Conservation (phyloP, 2,888 invertebrate species). For the Torymus tubicola region DNA sequence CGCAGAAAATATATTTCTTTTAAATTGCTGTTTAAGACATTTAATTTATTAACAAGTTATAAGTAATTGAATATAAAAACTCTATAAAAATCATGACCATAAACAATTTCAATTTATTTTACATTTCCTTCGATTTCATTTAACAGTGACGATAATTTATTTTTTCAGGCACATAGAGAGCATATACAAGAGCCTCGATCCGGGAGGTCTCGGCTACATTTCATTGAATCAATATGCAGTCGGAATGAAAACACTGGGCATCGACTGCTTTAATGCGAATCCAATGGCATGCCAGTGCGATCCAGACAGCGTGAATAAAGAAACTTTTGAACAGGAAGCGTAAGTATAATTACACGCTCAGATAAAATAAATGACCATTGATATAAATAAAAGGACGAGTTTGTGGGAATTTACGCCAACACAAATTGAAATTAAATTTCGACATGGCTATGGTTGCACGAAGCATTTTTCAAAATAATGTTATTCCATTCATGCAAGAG, state of each 20-base stretch:
- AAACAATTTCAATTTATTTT: too few species aligned
- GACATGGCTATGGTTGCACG: too few species aligned
- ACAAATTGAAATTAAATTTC: neutral
- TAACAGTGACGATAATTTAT: neutral
- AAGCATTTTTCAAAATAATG: too few species aligned
- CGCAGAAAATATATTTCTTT: too few species aligned
- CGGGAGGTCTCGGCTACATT: conserved; percentile 62
- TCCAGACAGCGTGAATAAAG: conserved; percentile 62
- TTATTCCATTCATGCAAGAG: too few species aligned
- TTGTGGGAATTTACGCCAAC: neutral
- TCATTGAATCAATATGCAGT: conserved; percentile 65
- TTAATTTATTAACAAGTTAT: too few species aligned
- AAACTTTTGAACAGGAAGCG: conserved; percentile 66
- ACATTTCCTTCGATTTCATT: too few species aligned
- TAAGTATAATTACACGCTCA: conserved; percentile 59
- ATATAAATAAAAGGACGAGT: too few species aligned
- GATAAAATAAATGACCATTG: too few species aligned
- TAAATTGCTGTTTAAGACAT: too few species aligned
- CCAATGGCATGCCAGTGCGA: conserved; percentile 60
- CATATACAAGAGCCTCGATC: conserved; percentile 67
- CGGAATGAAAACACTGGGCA: conserved; percentile 67
- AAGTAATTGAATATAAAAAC: too few species aligned
- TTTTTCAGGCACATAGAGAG: conserved; percentile 67
- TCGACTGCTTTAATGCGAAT: conserved; percentile 61
- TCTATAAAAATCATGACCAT: too few species aligned